phyloP scores from a whole-genome alignment of 2,113 vertebrate species.

The Numenius arquata region DNA sequence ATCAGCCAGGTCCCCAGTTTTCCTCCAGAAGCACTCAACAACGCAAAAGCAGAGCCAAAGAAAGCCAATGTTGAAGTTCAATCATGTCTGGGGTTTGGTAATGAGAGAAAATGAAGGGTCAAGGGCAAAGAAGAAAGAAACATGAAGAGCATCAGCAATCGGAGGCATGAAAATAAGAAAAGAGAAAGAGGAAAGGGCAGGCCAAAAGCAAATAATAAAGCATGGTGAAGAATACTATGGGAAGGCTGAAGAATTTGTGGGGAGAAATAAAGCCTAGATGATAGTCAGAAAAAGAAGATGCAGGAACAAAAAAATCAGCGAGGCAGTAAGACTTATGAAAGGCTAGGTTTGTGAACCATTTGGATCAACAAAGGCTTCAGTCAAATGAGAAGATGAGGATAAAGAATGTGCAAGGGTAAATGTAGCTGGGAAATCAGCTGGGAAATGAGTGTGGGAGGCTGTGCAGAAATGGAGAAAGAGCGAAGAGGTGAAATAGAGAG shows the following conservation, averaged over 20 bases:
- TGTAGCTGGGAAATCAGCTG: neutral
- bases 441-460: neutral
- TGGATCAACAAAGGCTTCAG: neutral
- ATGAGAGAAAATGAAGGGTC: neutral
- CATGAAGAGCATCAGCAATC: neutral
- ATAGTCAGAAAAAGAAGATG: neutral
- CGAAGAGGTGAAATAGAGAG: neutral
- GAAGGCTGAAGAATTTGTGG: neutral
- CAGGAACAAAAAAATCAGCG: neutral
- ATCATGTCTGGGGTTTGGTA: neutral
- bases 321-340: neutral
- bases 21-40: neutral
- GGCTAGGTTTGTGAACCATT: neutral
- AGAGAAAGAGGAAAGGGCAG: neutral
- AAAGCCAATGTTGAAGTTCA: neutral
- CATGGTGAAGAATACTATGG: neutral
- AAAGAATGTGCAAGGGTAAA: neutral
- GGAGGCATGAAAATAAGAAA: neutral
- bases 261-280: neutral
- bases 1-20: neutral
- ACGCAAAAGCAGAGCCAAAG: neutral
- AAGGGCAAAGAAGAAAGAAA: neutral
- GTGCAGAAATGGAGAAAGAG: neutral
- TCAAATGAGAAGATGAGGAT: neutral
- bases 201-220: neutral